Conservation (phyloP, 1,140 invertebrate genomes). For the Drosophila leontia region DNA sequence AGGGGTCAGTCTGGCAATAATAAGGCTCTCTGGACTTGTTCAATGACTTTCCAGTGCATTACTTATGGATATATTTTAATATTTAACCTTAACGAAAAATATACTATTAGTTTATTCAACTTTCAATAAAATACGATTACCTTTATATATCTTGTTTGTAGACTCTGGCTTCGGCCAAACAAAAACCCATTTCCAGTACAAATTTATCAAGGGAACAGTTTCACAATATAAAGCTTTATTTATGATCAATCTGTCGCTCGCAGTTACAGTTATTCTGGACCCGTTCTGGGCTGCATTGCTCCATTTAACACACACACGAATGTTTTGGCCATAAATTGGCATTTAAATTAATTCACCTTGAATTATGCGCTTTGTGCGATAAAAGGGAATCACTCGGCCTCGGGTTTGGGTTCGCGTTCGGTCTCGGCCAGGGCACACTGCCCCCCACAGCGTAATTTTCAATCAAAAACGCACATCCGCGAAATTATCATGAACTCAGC, state of each 20-base stretch:
- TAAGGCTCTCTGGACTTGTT: neutral
- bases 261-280: slow-evolving; percentile 60
- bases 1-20: neutral
- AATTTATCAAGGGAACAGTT: slow-evolving; percentile 39
- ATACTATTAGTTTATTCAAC: too few species aligned
- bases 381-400: slow-evolving; percentile 40
- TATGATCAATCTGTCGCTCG: slow-evolving; percentile 70
- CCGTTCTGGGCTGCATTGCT: slow-evolving; percentile 24
- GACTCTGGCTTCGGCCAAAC: neutral
- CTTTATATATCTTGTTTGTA: neutral
- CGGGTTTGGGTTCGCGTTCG: neutral
- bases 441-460: slow-evolving; percentile 84
- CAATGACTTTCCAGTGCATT: neutral
- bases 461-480: slow-evolving; percentile 81
- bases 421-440: slow-evolving; percentile 16
- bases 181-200: slow-evolving; percentile 1
- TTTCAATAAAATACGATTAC: too few species aligned
- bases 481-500: slow-evolving; percentile 83
- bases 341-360: slow-evolving; percentile 85
- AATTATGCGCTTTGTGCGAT: slow-evolving; percentile 69
- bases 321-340: slow-evolving; percentile 83
- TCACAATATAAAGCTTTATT: slow-evolving; percentile 45
- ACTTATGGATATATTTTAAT: too few species aligned
- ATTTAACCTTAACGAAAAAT: too few species aligned
- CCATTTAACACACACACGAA: slow-evolving; percentile 50